These are phyloP conservation scores for Poecile atricapillus DNA, from an alignment of 2,113 vertebrate species.

Conservation along the genomic window DNA sequence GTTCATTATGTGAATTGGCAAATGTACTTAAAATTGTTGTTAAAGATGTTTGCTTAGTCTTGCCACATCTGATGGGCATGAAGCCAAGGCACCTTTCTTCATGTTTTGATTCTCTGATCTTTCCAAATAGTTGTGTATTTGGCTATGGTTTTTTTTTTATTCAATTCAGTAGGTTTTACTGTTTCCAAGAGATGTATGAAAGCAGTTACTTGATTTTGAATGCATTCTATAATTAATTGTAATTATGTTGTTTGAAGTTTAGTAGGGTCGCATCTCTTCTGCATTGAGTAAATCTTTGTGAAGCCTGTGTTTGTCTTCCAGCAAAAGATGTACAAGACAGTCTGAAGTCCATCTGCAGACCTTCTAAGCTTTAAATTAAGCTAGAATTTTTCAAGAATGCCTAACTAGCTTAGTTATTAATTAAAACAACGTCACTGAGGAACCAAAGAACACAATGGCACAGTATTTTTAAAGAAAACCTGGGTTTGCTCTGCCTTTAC, in stretches of 20 bases:
- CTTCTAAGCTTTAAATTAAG: not conserved
- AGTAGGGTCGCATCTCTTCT: not conserved
- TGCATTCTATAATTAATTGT: not conserved
- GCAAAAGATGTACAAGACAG: not conserved
- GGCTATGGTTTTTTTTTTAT: not conserved
- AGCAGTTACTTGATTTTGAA: not conserved
- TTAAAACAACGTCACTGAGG: not conserved
- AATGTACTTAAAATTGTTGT: not conserved
- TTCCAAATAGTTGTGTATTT: not conserved
- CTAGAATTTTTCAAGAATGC: not conserved
- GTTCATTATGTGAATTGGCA: not conserved
- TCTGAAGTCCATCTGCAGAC: not conserved
- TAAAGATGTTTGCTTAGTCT: slow-evolving; percentile 11
- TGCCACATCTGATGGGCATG: slow-evolving; percentile 50
- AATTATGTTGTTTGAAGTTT: not conserved
- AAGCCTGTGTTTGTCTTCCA: not conserved
- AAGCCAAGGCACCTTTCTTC: not conserved
- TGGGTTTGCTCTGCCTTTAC: not conserved
- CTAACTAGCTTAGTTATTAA: not conserved
- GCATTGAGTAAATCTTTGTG: not conserved
- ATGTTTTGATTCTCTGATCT: not conserved
- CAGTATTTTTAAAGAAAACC: not conserved
- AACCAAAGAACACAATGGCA: not conserved
- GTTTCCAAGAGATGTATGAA: not conserved
- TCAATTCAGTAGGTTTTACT: not conserved